Evolutionary conservation across 2,888 invertebrate species (phyloP).

Genomic region (Philereme vetulata): DNA sequence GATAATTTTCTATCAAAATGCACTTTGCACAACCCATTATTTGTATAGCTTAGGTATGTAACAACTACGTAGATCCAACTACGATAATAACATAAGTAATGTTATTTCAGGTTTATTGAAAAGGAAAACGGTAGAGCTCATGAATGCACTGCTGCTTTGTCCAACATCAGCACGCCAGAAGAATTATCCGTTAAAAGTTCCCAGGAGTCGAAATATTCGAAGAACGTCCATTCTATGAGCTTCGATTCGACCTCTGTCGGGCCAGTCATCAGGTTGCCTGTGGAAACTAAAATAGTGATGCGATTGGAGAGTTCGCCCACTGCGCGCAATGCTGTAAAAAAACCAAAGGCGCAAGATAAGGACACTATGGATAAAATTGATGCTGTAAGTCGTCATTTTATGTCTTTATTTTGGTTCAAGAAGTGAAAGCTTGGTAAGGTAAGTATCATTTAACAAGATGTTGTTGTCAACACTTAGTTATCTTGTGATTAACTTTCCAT

Average conservation of each 20-base stretch:
- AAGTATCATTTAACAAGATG: too few species aligned
- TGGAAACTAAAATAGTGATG: slow-evolving; percentile 63
- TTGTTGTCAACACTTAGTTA: too few species aligned
- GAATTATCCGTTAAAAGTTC: slow-evolving; percentile 4
- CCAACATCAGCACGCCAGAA: neutral
- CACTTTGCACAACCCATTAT: neutral
- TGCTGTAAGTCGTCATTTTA: slow-evolving; percentile 46
- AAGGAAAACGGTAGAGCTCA: slow-evolving; percentile 25
- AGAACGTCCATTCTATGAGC: slow-evolving; percentile 22
- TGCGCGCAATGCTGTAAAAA: slow-evolving; percentile 36
- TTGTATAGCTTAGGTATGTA: neutral
- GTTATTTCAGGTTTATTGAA: slow-evolving; percentile 45
- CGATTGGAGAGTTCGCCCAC: slow-evolving; percentile 44
- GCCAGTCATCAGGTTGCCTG: slow-evolving; percentile 65
- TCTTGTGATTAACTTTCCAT: neutral
- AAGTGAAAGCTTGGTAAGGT: too few species aligned
- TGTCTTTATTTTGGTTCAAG: neutral
- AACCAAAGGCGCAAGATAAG: slow-evolving; percentile 37
- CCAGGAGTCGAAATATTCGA: slow-evolving; percentile 20
- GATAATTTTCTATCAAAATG: slow-evolving; percentile 5
- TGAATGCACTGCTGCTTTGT: slow-evolving; percentile 5
- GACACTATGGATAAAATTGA: slow-evolving; percentile 55
- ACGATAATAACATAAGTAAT: neutral
- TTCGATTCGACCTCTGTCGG: slow-evolving; percentile 48
- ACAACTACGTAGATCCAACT: too few species aligned